These are phyloP conservation scores for Falco punctatus DNA, from an alignment of 2,113 vertebrate species.

Conservation along the genomic window DNA sequence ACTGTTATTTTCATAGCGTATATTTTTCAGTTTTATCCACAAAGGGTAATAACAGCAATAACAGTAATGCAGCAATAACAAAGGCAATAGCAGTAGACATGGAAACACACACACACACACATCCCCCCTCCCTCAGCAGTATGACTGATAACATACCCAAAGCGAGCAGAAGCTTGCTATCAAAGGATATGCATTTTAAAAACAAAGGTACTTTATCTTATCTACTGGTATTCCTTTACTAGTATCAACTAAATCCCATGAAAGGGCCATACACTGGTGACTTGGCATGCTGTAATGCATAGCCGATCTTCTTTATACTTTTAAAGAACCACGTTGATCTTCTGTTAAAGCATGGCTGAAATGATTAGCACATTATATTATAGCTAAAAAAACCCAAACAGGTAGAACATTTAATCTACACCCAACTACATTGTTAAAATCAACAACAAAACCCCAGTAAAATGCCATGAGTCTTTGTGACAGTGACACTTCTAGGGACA, in stretches of 20 bases:
- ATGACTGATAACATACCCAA: neutral
- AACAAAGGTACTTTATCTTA: neutral
- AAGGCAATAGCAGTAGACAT: neutral
- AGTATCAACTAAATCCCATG: neutral
- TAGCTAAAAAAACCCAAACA: neutral
- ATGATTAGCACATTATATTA: neutral
- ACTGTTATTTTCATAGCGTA: neutral
- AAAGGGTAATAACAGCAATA: neutral
- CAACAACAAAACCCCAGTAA: neutral
- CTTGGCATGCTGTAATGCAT: fast-evolving
- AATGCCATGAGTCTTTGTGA: neutral
- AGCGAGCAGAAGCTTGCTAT: neutral
- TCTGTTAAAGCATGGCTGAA: neutral
- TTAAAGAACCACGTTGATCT: neutral
- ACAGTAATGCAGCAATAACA: neutral
- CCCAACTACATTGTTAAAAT: neutral
- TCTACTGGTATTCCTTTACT: neutral
- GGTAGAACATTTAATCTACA: neutral
- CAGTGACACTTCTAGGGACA: neutral
- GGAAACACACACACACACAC: too few species aligned
- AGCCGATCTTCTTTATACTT: neutral
- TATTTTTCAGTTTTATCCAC: neutral
- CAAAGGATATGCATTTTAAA: neutral
- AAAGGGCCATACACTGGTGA: neutral
- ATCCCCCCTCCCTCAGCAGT: too few species aligned